Conservation (phyloP, 1,140 invertebrate species). For the Dendrolimus punctatus region DNA sequence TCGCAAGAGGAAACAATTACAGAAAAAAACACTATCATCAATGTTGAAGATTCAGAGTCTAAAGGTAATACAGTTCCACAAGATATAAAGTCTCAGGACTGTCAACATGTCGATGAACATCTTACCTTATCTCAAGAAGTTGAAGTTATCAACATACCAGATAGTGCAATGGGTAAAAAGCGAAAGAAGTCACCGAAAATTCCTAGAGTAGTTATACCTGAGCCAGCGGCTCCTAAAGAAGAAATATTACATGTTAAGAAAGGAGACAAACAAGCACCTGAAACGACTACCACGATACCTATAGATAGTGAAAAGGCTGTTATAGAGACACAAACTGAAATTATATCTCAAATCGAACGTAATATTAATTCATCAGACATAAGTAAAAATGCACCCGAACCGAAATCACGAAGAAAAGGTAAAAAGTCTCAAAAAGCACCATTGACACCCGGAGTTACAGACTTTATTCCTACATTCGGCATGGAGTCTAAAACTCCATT, state of each 20-base stretch:
- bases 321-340: slow-evolving; percentile 3
- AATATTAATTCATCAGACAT: neutral
- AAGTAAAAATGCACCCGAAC: slow-evolving; percentile 8
- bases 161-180: slow-evolving; percentile 17
- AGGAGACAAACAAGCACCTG: slow-evolving; percentile 1
- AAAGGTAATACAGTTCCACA: too few relatives aligned
- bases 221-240: neutral
- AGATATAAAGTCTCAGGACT: too few relatives aligned
- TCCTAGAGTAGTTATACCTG: slow-evolving; percentile 1
- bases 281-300: neutral
- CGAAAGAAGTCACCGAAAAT: slow-evolving; percentile 18
- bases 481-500: too few relatives aligned
- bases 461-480: neutral
- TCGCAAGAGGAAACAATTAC: too few relatives aligned
- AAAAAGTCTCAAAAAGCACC: slow-evolving; percentile 9
- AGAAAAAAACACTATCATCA: too few relatives aligned
- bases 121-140: slow-evolving; percentile 3
- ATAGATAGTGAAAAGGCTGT: slow-evolving; percentile 1
- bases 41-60: too few relatives aligned
- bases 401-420: slow-evolving; percentile 7
- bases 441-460: neutral
- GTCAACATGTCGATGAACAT: neutral
- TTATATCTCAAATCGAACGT: slow-evolving; percentile 1
- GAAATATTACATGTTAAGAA: neutral
- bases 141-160: slow-evolving; percentile 7